Conservation (phyloP, 2,888 invertebrate species). For the Merodon equestris region DNA sequence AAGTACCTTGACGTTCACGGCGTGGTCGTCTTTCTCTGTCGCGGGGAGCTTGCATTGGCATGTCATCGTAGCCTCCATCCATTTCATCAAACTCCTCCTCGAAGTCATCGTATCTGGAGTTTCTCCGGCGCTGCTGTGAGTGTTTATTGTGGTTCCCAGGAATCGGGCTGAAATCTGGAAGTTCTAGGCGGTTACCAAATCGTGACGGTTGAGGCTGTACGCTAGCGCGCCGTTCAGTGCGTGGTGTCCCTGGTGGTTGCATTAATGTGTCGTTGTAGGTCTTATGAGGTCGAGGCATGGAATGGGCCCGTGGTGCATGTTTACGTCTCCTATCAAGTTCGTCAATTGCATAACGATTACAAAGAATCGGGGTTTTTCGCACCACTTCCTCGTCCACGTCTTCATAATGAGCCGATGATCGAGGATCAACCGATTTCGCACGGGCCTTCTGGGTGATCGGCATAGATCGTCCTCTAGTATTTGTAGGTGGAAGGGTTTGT, state of each 20-base stretch:
- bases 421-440: constrained; percentile 77
- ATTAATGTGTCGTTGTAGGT: constrained; percentile 50
- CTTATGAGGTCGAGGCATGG: constrained; percentile 76
- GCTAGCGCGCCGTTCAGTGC: constrained; percentile 65
- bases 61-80: constrained; percentile 72
- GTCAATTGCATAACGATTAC: constrained; percentile 85
- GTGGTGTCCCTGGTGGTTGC: constrained; percentile 43
- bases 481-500: constrained; percentile 50
- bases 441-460: constrained; percentile 70
- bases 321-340: constrained; percentile 71
- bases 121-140: constrained; percentile 53
- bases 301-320: constrained; percentile 73
- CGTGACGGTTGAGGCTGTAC: constrained; percentile 71
- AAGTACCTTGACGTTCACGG: constrained; percentile 69
- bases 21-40: constrained; percentile 69
- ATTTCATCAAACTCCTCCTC: constrained; percentile 75
- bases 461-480: constrained; percentile 71
- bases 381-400: constrained; percentile 76
- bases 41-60: constrained; percentile 65
- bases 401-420: constrained; percentile 73
- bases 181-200: constrained; percentile 75
- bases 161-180: constrained; percentile 72
- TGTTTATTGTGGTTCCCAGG: constrained; percentile 67
- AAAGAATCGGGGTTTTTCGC: constrained; percentile 83
- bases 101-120: constrained; percentile 73